These are phyloP conservation scores for Amblyjoppa proteus DNA, from an alignment of 2,888 invertebrate genomes.

Conservation along the genomic window DNA sequence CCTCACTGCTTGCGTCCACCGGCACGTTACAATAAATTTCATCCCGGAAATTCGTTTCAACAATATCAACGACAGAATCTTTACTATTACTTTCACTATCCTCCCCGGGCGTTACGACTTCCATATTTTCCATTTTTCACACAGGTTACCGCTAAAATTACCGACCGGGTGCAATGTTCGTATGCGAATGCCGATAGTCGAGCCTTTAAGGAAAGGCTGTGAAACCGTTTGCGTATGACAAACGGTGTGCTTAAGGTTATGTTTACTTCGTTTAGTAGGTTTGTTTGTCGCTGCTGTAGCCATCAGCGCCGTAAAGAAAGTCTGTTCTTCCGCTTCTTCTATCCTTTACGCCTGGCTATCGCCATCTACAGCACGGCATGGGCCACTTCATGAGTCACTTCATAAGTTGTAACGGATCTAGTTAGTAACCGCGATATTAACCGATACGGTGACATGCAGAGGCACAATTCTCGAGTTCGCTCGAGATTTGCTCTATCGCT, in stretches of 20 bases:
- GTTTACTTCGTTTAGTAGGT: too few species aligned
- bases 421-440: too few species aligned
- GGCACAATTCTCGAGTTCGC: too few species aligned
- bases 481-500: too few species aligned
- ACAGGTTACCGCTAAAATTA: background rate
- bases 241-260: background rate
- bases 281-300: too few species aligned
- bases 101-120: slow-evolving; percentile 43
- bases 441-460: too few species aligned
- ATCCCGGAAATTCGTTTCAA: slow-evolving; percentile 45
- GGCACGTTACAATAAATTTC: slow-evolving; percentile 54
- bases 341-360: too few species aligned
- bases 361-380: too few species aligned
- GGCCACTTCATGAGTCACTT: too few species aligned
- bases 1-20: slow-evolving; percentile 44
- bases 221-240: background rate
- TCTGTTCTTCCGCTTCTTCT: too few species aligned
- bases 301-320: too few species aligned
- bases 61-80: slow-evolving; percentile 11
- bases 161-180: background rate
- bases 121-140: slow-evolving; percentile 68
- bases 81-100: slow-evolving; percentile 31
- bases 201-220: background rate
- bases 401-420: too few species aligned
- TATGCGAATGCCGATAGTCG: background rate